A percentile compares a stretch with the other conserved stretches of the same genome.
These are phyloP conservation scores for Aromia moschata DNA, from an alignment of 2,888 invertebrate genomes.

Conservation along the genomic window DNA sequence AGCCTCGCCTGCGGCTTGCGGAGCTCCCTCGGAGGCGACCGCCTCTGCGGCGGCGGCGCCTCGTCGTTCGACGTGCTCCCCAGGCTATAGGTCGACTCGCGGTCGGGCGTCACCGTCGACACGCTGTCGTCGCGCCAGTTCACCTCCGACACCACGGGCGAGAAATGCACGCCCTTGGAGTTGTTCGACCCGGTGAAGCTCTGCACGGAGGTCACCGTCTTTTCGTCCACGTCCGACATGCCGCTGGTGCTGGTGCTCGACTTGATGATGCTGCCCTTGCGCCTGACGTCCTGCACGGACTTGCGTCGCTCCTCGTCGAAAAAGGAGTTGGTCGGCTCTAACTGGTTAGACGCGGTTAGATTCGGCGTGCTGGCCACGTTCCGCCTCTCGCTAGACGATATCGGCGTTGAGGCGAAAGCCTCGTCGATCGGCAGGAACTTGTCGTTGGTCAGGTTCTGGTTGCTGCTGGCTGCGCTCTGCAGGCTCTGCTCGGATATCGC, in stretches of 20 bases:
- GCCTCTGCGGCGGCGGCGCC: constrained; percentile 43
- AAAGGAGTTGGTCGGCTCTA: constrained; percentile 39
- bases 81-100: constrained; percentile 57
- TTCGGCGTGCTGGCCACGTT: constrained; percentile 42
- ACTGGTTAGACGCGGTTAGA: constrained; percentile 49
- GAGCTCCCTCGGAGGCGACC: constrained; percentile 40
- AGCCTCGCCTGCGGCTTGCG: constrained; percentile 43
- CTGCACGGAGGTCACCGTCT: constrained; percentile 50
- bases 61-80: constrained; percentile 56
- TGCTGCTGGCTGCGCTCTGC: constrained; percentile 51
- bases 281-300: constrained; percentile 71
- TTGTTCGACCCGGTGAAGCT: constrained; percentile 51
- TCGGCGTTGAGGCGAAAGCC: constrained; percentile 39
- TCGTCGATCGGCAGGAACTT: constrained; percentile 32
- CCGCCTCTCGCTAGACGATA: constrained; percentile 25
- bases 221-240: constrained; percentile 57
- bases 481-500: constrained; percentile 61
- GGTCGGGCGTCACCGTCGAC: constrained; percentile 53
- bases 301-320: constrained; percentile 54
- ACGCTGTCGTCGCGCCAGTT: constrained; percentile 76
- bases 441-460: constrained; percentile 33
- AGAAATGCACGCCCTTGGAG: constrained; percentile 75
- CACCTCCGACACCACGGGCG: constrained; percentile 81
- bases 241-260: constrained; percentile 60
- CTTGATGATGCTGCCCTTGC: constrained; percentile 63